Evolutionary conservation across 2,797 vertebrate species (phyloP), one percentile per base, ranked within the genome.

Genomic region (Hydrophis major): DNA sequence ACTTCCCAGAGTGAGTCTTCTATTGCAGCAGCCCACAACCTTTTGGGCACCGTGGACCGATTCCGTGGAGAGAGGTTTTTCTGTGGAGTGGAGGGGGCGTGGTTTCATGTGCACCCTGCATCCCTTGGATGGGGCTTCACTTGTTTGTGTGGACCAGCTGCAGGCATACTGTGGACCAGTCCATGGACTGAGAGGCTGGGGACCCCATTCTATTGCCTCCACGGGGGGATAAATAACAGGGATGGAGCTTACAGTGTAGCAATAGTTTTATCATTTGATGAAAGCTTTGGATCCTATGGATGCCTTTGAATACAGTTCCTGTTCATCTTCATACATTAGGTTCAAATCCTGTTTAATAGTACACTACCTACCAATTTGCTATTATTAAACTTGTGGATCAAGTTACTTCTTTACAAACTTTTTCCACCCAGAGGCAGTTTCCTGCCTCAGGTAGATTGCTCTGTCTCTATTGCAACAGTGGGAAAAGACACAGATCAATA

Each of bases 1-100:
- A 27, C 12, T 28, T 55, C 2, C 50, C 13, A 86, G 2, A 86
- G 47, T 6, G 27, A 55, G 12, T 86, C 86, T 50, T 86, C 6
- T 86, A 50, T 16, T 86, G 42, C 42, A 25, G 12, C 12, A 1
- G 11, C 4, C 27, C 27, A 11, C 1, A 27, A 61, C 10, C 10
- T 61, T 61, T 61, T 61, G 60, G 25, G 60, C 25, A 61, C 60
- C 61, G 12, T 10, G 25, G 60, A 61, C 10, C 8, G 10, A 27
- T 63, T 63, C 61, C 5, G 11, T 66, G 28, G 61, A 66, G 4
- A 63, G 12, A 66, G 61, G 27, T n/a, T n/a, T 66, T n/a, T 66
- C 28, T 0, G 4, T 4, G 4, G 61, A 66, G 1, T 1, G 12
- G 12, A 5, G 61, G 61, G 10, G 28, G 1, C 0, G 0, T 66